Base-by-base conservation (phyloP, 2,113 vertebrate genomes). In the Scalopus aquaticus region DNA sequence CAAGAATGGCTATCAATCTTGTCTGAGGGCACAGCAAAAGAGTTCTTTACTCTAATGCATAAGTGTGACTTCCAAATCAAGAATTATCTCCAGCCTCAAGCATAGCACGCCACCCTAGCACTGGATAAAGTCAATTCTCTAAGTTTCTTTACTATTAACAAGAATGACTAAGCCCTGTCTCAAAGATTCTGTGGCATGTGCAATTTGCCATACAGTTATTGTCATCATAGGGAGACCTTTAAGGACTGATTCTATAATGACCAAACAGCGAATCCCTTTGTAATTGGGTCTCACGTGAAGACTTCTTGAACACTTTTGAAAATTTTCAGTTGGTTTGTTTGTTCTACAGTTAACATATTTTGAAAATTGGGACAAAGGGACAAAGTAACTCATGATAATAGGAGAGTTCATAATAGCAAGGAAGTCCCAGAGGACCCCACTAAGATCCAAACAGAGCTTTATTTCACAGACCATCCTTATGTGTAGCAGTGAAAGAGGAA, bases 311-410 rank as follows among this genome's bases (percentile, higher is more conserved):
- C 17, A 82, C 9, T 56, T 88, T 90, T 65, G 49, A 84, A 4
- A 32, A 15, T 46, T 73, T 93, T 88, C 44, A 74, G 7, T 85
- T 84, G 54, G 42, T 49, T 84, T 88, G 35, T 7, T 9, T 81
- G 42, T 72, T 76, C 88, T 88, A 10, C 22, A 91, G 9, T 92
- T 84, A 85, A 86, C 49, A 22, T 56, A 54, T 46, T 92, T 69
- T 85, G n/a, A 72, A 94, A 88, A 79, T 32, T 77, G 16, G 51
- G 49, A 84, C 54, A 93, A 92, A 58, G 30, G 64, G 56, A 84
- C 82, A 94, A 91, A 88, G 24, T 79, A 94, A 84, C 37, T 93
- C 82, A 92, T 77, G 88, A 86, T 77, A 88, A 92, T 64, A 60
- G 70, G 54, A 79, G 49, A 88, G 42, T 56, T 3, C 69, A 80